Percentiles rank a stretch among this genome's conserved stretches.
Evolutionary conservation across 2,113 vertebrate species (phyloP).

Genomic region (Bujurquina vittata): DNA sequence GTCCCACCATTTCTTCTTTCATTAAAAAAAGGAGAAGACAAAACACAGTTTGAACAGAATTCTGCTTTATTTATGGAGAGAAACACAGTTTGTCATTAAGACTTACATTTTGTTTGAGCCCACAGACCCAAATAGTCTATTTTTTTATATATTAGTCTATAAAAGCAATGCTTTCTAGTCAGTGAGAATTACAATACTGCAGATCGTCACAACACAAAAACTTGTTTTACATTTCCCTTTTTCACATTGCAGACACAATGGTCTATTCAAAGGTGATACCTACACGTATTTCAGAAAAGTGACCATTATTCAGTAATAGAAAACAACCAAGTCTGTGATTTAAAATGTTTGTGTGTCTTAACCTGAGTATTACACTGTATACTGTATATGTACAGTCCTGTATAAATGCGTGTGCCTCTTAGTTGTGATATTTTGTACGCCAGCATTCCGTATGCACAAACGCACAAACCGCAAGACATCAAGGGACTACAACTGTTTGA

Average conservation of each 20-base stretch:
- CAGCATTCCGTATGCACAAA: not conserved
- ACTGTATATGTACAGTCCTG: conserved; percentile 44
- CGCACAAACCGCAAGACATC: conserved; percentile 19
- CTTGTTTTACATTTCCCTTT: conserved; percentile 63
- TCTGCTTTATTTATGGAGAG: conserved; percentile 80
- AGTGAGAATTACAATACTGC: conserved; percentile 76
- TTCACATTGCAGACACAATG: conserved; percentile 52
- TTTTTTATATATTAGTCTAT: conserved; percentile 73
- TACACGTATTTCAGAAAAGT: conserved; percentile 68
- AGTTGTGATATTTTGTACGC: conserved; percentile 16
- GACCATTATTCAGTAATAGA: conserved; percentile 53
- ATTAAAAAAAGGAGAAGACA: not conserved
- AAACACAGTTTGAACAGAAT: conserved; percentile 68
- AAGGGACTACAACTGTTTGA: conserved; percentile 35
- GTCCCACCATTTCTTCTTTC: not conserved
- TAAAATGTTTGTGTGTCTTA: conserved; percentile 61
- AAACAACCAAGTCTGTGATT: conserved; percentile 62
- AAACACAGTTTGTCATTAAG: conserved; percentile 86
- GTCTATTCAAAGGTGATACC: conserved; percentile 59
- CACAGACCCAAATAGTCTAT: conserved; percentile 82
- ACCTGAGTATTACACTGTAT: conserved; percentile 77
- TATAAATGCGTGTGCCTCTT: conserved; percentile 31
- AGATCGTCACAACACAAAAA: conserved; percentile 74
- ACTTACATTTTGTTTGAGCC: conserved; percentile 88
- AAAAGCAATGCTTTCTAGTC: conserved; percentile 78